Conservation (phyloP, 2,113 vertebrate species). For the Paralichthys olivaceus region DNA sequence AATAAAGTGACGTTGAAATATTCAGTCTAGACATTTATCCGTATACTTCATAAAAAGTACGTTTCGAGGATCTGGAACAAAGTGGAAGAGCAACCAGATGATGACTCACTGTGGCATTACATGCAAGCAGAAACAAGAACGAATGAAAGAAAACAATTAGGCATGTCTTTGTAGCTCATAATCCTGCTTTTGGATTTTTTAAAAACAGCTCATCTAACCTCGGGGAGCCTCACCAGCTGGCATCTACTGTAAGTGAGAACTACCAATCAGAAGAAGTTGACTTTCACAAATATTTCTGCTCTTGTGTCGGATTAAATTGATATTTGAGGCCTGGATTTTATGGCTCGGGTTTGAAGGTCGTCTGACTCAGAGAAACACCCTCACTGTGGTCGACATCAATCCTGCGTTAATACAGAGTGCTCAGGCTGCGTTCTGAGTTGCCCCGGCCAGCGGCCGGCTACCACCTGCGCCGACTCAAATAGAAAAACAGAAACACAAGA, state of each 20-base stretch:
- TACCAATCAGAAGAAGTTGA: background rate
- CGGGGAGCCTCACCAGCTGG: background rate
- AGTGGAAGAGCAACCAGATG: slow-evolving; percentile 6
- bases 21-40: slow-evolving; percentile 24
- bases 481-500: background rate
- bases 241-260: background rate
- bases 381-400: slow-evolving; percentile 1
- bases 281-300: background rate
- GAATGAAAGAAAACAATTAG: slow-evolving; percentile 1
- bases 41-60: background rate
- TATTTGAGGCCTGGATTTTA: background rate
- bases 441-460: background rate
- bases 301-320: background rate
- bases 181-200: slow-evolving; percentile 9
- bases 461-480: background rate
- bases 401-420: background rate
- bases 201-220: background rate
- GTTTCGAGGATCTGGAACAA: slow-evolving; percentile 10
- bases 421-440: background rate
- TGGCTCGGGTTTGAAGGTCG: background rate
- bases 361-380: background rate
- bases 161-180: slow-evolving; percentile 6
- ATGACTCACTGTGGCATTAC: slow-evolving; percentile 18
- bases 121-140: background rate
- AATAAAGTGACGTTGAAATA: slow-evolving; percentile 52